Percentiles rank a stretch among this genome's conserved stretches.
Conservation (phyloP, 2,888 invertebrate genomes). For the Lumbricus terrestris region DNA sequence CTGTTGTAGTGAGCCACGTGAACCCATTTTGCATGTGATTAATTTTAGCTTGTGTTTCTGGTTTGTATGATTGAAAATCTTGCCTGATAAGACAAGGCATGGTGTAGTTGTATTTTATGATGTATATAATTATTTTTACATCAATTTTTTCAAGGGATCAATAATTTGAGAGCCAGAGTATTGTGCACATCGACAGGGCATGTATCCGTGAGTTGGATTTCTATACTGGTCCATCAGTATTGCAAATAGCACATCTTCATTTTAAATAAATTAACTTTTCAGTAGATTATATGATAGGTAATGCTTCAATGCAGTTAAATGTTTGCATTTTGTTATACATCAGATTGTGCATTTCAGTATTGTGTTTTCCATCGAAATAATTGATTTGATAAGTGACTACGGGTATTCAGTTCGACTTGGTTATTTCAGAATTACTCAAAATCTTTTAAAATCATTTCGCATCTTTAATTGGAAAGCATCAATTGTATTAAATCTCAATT, state of each 20-base stretch:
- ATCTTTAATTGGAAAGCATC: neutral
- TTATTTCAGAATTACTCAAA: neutral
- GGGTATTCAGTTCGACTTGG: neutral
- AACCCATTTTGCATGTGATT: neutral
- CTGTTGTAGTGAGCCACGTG: no score
- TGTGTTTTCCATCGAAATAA: neutral
- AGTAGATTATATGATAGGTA: neutral
- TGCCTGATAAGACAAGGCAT: neutral
- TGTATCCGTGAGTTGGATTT: slow-evolving; percentile 20
- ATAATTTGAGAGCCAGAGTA: slow-evolving; percentile 19
- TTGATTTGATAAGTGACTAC: neutral
- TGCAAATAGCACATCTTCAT: neutral
- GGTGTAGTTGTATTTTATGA: neutral
- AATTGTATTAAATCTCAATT: neutral
- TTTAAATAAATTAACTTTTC: neutral
- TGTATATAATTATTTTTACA: neutral
- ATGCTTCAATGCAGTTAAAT: neutral
- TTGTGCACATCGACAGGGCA: slow-evolving; percentile 18
- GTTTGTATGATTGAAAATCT: neutral
- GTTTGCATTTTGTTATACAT: neutral
- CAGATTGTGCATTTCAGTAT: neutral
- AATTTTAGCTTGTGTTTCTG: neutral
- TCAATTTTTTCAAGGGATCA: slow-evolving; percentile 26
- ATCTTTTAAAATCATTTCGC: neutral
- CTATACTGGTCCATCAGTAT: slow-evolving; percentile 15